Percentiles rank a stretch among this genome's conserved stretches.
Conservation (phyloP, 1,140 invertebrate species). For the Drosophila obscura region DNA sequence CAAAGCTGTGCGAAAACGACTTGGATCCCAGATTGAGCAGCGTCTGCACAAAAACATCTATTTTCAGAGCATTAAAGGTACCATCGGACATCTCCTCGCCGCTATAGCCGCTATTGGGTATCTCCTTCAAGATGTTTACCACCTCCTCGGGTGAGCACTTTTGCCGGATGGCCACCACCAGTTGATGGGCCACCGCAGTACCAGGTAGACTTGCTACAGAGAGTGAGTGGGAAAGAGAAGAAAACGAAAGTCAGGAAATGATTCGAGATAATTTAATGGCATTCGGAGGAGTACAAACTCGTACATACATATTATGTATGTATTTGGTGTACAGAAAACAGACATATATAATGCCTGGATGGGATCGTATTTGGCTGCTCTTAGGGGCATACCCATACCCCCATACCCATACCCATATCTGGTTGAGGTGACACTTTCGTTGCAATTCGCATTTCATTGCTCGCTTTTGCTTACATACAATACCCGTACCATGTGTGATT, state of each 20-base stretch:
- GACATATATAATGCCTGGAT: no score
- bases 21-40: constrained; percentile 96
- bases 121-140: constrained; percentile 92
- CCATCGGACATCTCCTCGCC: constrained; percentile 88
- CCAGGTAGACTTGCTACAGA: constrained; percentile 90
- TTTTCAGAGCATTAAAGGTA: constrained; percentile 94
- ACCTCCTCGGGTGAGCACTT: constrained; percentile 96
- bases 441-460: constrained; percentile 63
- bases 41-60: constrained; percentile 98
- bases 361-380: no score
- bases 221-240: constrained; percentile 1
- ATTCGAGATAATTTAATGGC: constrained; percentile 24
- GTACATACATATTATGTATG: no score
- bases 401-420: no score
- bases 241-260: constrained; percentile 15
- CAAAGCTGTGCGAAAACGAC: constrained; percentile 99
- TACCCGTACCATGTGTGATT: background rate
- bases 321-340: no score
- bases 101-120: constrained; percentile 91
- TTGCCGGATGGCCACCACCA: constrained; percentile 93
- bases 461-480: constrained; percentile 18
- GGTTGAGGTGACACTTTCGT: constrained; percentile 69
- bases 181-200: constrained; percentile 91
- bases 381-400: no score
- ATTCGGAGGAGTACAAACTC: no score